A percentile compares a stretch with the other conserved stretches of the same genome.
phyloP scores from a whole-genome alignment of 2,797 vertebrate species.

The Gallinago stenura region DNA sequence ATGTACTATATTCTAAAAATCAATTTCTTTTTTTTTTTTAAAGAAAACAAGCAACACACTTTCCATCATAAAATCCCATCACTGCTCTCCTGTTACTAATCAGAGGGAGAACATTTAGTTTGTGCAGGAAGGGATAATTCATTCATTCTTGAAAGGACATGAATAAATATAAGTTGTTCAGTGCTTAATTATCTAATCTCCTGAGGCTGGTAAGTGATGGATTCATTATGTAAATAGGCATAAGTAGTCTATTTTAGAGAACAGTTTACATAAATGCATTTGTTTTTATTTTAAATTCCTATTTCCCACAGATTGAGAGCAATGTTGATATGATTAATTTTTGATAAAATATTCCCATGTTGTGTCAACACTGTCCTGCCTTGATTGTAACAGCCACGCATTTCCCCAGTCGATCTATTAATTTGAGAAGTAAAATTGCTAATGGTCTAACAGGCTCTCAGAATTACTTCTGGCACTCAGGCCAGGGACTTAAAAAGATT shows the following conservation, averaged over 20 bases:
- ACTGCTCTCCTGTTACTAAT: slow-evolving; percentile 25
- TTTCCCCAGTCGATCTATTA: neutral
- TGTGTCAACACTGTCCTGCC: neutral
- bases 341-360: slow-evolving; percentile 30
- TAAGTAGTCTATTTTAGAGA: slow-evolving; percentile 62
- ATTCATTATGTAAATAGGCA: slow-evolving; percentile 71
- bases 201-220: slow-evolving; percentile 51
- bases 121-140: slow-evolving; percentile 31
- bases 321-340: slow-evolving; percentile 25
- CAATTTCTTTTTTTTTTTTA: neutral
- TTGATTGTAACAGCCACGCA: neutral
- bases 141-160: slow-evolving; percentile 26
- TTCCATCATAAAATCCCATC: neutral
- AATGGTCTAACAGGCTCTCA: neutral
- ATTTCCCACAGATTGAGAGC: slow-evolving; percentile 37
- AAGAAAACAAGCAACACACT: neutral
- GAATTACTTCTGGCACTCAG: neutral
- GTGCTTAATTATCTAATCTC: slow-evolving; percentile 73
- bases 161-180: slow-evolving; percentile 71
- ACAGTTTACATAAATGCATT: slow-evolving; percentile 58
- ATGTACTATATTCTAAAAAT: neutral
- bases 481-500: neutral
- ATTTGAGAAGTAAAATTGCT: neutral
- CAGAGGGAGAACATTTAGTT: neutral
- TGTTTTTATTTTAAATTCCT: slow-evolving; percentile 65